phyloP scores from a whole-genome alignment of 1,140 invertebrate species.

The Drosophila bocki region DNA sequence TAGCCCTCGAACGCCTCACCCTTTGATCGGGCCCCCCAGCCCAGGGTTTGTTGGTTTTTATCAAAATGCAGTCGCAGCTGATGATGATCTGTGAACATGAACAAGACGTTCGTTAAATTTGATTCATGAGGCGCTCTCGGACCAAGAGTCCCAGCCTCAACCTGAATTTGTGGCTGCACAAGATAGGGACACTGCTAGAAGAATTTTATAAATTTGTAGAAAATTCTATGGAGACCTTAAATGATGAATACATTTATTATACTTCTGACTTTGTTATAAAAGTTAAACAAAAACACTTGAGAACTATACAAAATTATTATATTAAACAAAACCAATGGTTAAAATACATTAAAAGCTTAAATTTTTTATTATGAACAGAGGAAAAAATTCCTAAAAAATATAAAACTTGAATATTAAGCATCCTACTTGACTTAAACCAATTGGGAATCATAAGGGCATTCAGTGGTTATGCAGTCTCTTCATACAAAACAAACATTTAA shows the following conservation, averaged over 20 bases:
- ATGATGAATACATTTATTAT: not conserved
- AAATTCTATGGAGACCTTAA: not conserved
- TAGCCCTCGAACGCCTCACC: conserved; percentile 51
- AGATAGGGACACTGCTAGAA: conserved; percentile 15
- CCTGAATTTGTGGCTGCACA: conserved; percentile 8
- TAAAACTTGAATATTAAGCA: too few species aligned
- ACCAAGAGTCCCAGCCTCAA: conserved; percentile 23
- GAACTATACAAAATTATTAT: too few species aligned
- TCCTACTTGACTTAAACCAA: not conserved
- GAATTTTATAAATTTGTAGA: not conserved
- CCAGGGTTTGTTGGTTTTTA: conserved; percentile 71
- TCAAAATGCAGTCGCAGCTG: conserved; percentile 83
- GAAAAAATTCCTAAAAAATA: too few species aligned
- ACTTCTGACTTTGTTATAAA: too few species aligned
- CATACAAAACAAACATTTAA: not conserved
- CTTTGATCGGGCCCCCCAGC: conserved; percentile 1
- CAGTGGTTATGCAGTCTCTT: not conserved
- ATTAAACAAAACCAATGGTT: too few species aligned
- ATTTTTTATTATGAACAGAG: too few species aligned
- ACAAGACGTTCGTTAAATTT: conserved; percentile 85
- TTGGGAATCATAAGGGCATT: not conserved
- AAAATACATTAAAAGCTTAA: too few species aligned
- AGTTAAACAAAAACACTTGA: too few species aligned
- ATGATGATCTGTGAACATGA: conserved; percentile 84
- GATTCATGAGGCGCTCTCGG: conserved; percentile 78